A percentile compares a stretch with the other conserved stretches of the same genome.
phyloP scores from a whole-genome alignment of 1,140 invertebrate genomes.

The Hyphantria cunea region DNA sequence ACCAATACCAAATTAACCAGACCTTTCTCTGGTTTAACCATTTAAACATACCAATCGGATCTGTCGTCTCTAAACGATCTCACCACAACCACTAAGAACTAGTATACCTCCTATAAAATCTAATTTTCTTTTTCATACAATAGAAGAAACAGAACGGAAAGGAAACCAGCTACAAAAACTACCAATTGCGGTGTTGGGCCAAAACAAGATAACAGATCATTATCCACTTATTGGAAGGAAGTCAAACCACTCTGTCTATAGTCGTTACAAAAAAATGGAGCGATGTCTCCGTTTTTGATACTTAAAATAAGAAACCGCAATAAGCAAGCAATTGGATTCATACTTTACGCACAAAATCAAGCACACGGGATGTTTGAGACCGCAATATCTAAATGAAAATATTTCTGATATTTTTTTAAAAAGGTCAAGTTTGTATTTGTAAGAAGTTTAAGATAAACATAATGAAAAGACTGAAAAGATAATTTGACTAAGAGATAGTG shows the following conservation, averaged over 20 bases:
- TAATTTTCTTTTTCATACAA: conserved; percentile 26
- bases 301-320: conserved; percentile 26
- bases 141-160: conserved; percentile 49
- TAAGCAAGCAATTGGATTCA: conserved; percentile 9
- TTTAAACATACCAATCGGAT: background rate
- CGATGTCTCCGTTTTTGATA: conserved; percentile 33
- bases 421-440: no score
- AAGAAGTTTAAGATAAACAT: no score
- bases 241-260: conserved; percentile 52
- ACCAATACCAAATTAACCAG: background rate
- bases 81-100: conserved; percentile 3
- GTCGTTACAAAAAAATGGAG: conserved; percentile 52
- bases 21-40: background rate
- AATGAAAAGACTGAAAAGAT: no score
- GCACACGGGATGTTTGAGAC: no score
- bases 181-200: conserved; percentile 50
- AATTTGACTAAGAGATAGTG: no score
- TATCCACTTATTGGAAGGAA: conserved; percentile 74
- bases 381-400: no score
- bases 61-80: background rate
- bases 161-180: conserved; percentile 34
- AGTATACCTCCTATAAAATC: conserved; percentile 12
- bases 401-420: no score
- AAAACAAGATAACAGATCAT: conserved; percentile 59
- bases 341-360: conserved; percentile 2